phyloP scores from a whole-genome alignment of 1,140 invertebrate species.

The Phymorhynchus buccinoides region DNA sequence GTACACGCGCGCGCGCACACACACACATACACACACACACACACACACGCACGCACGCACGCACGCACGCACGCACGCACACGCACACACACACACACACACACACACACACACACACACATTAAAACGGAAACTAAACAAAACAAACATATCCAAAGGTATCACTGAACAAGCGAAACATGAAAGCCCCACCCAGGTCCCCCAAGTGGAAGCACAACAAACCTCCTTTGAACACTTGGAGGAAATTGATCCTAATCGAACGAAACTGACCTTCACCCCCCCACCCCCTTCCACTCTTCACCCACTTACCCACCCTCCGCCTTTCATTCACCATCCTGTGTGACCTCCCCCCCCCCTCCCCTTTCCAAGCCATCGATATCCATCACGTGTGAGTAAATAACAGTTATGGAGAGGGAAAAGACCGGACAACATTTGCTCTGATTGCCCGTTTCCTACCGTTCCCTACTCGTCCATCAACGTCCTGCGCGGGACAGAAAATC shows the following conservation, averaged over 20 bases:
- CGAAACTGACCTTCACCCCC: not conserved
- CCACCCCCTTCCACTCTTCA: not conserved
- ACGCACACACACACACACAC: not conserved
- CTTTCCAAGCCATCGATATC: not conserved
- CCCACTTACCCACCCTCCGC: not conserved
- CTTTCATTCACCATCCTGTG: not conserved
- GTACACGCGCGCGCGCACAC: not conserved
- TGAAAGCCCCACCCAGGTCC: no score
- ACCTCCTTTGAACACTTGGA: not conserved
- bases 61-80: not conserved
- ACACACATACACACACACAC: not conserved
- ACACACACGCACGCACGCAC: conserved; percentile 3
- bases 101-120: not conserved
- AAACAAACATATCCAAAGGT: no score
- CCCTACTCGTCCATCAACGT: no score
- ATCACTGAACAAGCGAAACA: no score
- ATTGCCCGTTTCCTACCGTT: no score
- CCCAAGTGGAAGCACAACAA: not conserved
- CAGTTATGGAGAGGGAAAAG: conserved; percentile 4
- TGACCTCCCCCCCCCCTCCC: not conserved
- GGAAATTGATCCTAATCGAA: not conserved
- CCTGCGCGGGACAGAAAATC: no score
- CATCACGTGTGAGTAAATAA: conserved; percentile 25
- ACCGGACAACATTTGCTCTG: no score
- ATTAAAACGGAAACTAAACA: not conserved